Conservation (phyloP, 1,140 invertebrate genomes). For the Temnothorax nylanderi region DNA sequence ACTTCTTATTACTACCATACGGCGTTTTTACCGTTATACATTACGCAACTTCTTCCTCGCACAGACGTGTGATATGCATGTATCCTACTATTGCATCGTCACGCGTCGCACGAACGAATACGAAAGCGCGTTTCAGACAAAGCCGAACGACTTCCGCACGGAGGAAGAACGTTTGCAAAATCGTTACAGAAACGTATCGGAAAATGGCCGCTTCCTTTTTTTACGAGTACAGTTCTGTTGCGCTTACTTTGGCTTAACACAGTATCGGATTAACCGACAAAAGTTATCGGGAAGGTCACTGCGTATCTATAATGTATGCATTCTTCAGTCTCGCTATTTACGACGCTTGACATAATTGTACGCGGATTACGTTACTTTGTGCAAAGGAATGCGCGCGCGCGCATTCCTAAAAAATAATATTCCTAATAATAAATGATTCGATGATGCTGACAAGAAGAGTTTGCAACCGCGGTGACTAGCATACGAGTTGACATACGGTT, state of each 20-base stretch:
- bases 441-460: neutral
- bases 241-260: neutral
- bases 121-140: neutral
- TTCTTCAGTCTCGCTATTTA: neutral
- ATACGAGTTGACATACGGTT: neutral
- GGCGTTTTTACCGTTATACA: slow-evolving; percentile 46
- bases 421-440: neutral
- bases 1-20: slow-evolving; percentile 31
- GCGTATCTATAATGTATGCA: neutral
- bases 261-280: neutral
- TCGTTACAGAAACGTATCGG: neutral
- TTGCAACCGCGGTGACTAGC: neutral
- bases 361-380: neutral
- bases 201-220: neutral
- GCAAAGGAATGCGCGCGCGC: no score
- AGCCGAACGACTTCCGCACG: neutral
- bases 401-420: neutral
- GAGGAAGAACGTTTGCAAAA: neutral
- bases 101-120: neutral
- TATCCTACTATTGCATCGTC: slow-evolving; percentile 23
- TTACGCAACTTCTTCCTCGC: slow-evolving; percentile 49
- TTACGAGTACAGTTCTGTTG: neutral
- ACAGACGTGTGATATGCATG: slow-evolving; percentile 15
- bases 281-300: neutral
- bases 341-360: neutral